These are phyloP conservation scores for Marisa cornuarietis DNA, from an alignment of 1,140 invertebrate species.

Conservation along the genomic window DNA sequence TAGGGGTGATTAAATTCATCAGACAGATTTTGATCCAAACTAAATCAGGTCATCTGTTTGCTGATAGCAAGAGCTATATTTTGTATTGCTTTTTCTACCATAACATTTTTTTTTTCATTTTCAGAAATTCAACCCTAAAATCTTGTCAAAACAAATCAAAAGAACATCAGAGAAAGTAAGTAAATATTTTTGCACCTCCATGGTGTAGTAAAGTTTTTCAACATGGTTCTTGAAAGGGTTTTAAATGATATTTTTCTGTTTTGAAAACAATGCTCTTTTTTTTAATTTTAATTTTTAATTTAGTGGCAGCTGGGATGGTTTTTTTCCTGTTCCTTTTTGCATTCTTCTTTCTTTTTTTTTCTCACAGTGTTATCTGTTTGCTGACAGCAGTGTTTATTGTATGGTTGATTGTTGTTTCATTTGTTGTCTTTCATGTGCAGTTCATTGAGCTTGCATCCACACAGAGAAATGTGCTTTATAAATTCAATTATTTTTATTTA, in stretches of 20 bases:
- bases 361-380: too few species aligned
- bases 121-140: conserved; percentile 79
- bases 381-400: too few species aligned
- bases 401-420: too few species aligned
- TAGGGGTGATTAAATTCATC: too few species aligned
- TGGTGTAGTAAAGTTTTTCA: neutral
- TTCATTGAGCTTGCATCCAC: too few species aligned
- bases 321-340: neutral
- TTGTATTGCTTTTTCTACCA: too few species aligned
- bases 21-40: too few species aligned
- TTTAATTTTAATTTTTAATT: neutral
- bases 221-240: neutral
- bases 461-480: too few species aligned
- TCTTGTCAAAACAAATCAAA: conserved; percentile 72
- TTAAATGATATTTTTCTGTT: neutral
- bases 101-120: conserved; percentile 57
- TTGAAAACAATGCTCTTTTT: neutral
- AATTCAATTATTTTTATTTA: too few species aligned
- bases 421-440: too few species aligned
- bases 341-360: neutral
- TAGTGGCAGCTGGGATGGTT: neutral
- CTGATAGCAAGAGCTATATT: too few species aligned
- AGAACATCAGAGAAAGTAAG: conserved; percentile 66
- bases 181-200: conserved; percentile 61
- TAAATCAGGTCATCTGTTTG: too few species aligned